Conservation (phyloP, 1,140 invertebrate genomes). For the Ridgeia piscesae region DNA sequence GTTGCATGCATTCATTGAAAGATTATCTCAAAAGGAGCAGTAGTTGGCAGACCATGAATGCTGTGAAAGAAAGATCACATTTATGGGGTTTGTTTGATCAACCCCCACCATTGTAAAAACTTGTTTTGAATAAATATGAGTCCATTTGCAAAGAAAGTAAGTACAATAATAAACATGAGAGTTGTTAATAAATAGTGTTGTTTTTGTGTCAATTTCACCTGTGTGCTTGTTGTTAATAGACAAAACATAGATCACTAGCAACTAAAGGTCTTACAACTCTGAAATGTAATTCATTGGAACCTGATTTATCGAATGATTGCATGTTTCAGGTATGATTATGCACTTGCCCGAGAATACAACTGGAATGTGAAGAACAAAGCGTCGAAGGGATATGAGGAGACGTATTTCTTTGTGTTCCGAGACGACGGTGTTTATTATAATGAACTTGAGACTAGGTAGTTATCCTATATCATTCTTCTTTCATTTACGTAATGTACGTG, state of each 20-base stretch:
- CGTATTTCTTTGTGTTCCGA: slow-evolving; percentile 93
- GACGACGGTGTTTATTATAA: slow-evolving; percentile 92
- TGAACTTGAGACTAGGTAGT: slow-evolving; percentile 86
- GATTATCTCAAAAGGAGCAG: background rate
- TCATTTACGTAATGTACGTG: slow-evolving; percentile 19
- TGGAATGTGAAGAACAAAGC: slow-evolving; percentile 99
- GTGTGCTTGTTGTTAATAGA: no score
- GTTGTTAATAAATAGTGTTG: background rate
- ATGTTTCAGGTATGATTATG: slow-evolving; percentile 56
- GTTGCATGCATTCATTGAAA: background rate
- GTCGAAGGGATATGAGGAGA: slow-evolving; percentile 96
- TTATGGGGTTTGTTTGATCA: background rate
- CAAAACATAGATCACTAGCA: background rate
- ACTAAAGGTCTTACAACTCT: background rate
- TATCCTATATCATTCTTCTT: slow-evolving; percentile 12
- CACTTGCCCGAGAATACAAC: slow-evolving; percentile 74
- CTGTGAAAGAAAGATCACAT: background rate
- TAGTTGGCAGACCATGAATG: background rate
- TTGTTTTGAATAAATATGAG: no score
- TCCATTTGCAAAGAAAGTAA: no score
- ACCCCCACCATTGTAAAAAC: no score
- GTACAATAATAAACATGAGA: no score
- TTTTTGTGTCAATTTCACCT: no score
- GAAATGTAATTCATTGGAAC: background rate
- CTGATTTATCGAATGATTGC: background rate